These are phyloP conservation scores for Nipponia nippon DNA, from an alignment of 2,113 vertebrate species.

Conservation along the genomic window DNA sequence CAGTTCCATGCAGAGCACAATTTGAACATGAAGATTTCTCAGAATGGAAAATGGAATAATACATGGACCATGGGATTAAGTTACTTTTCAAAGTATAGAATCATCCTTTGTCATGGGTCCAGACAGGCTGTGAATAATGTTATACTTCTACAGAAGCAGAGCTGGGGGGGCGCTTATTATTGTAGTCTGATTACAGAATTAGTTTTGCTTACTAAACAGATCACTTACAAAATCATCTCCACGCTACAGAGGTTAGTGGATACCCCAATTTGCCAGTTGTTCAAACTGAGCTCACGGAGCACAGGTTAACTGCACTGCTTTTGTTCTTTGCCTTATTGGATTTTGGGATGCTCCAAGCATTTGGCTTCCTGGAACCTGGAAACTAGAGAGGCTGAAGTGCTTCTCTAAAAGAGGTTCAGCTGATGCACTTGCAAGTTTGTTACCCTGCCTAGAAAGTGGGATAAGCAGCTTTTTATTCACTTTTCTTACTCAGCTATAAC, in stretches of 20 bases:
- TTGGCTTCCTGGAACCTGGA: neutral
- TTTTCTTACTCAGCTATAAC: constrained; percentile 6
- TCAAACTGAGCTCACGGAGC: neutral
- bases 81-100: neutral
- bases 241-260: neutral
- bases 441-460: neutral
- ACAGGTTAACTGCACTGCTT: neutral
- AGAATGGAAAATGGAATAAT: neutral
- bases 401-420: neutral
- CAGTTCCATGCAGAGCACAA: neutral
- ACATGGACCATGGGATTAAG: neutral
- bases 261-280: neutral
- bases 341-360: neutral
- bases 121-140: neutral
- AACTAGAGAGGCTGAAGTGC: neutral
- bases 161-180: neutral
- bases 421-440: neutral
- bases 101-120: neutral
- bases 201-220: neutral
- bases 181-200: neutral
- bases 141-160: neutral
- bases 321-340: neutral
- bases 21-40: neutral
- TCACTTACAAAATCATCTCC: neutral
- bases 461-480: neutral